Conservation (phyloP, 2,888 invertebrate species). For the Pristionchus exspectatus region DNA sequence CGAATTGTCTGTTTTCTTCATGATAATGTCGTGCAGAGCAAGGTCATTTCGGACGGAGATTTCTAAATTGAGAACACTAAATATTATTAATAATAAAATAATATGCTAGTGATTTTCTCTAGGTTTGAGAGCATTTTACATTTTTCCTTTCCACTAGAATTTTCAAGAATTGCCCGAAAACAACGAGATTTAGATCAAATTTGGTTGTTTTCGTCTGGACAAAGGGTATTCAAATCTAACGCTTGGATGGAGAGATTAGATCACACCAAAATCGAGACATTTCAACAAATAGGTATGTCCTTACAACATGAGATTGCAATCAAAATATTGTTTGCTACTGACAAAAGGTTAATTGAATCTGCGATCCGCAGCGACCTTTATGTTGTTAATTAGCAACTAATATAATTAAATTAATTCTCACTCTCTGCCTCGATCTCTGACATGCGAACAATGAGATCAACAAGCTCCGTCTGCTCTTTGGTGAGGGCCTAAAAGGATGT, state of each 20-base stretch:
- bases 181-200: not conserved
- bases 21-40: conserved; percentile 71
- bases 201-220: not conserved
- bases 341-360: not conserved
- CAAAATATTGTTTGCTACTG: not conserved
- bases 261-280: not conserved
- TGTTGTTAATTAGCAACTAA: conserved; percentile 20
- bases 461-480: conserved; percentile 92
- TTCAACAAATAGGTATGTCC: not conserved
- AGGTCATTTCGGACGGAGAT: conserved; percentile 75
- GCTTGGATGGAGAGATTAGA: not conserved
- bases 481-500: conserved; percentile 58
- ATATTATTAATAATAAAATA: not conserved
- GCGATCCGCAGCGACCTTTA: not conserved
- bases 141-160: not conserved
- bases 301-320: not conserved
- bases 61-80: conserved; percentile 64
- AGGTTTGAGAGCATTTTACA: not conserved
- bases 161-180: not conserved
- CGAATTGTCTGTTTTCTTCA: conserved; percentile 75
- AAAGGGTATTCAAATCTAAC: not conserved
- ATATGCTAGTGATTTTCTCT: not conserved
- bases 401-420: conserved; percentile 76
- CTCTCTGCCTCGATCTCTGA: conserved; percentile 96
- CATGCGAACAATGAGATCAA: conserved; percentile 91